Conservation (phyloP, 2,113 vertebrate species). For the Gila orcuttii region DNA sequence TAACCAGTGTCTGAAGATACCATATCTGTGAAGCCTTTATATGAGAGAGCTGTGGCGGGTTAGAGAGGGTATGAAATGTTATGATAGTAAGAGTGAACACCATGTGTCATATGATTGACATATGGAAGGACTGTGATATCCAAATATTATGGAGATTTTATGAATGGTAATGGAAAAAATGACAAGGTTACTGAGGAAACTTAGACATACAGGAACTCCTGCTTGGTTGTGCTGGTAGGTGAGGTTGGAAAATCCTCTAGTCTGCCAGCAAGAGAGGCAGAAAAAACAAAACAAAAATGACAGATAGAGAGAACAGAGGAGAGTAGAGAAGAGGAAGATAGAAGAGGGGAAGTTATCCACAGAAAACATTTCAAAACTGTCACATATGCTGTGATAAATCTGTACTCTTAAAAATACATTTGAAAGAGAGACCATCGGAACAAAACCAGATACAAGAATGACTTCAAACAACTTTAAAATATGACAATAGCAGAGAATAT, state of each 20-base stretch:
- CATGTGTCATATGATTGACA: background rate
- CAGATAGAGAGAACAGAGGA: slow-evolving; percentile 14
- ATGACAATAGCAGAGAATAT: background rate
- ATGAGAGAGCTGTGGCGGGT: background rate
- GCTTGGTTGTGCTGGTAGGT: slow-evolving; percentile 99
- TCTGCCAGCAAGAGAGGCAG: slow-evolving; percentile 75
- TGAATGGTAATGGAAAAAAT: slow-evolving; percentile 16
- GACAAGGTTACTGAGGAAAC: slow-evolving; percentile 61
- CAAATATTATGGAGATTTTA: slow-evolving; percentile 50
- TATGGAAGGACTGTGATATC: slow-evolving; percentile 14
- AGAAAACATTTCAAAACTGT: background rate
- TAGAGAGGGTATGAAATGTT: background rate
- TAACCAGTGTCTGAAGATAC: background rate
- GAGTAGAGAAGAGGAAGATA: slow-evolving; percentile 1
- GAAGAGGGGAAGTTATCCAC: background rate
- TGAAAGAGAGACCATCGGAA: background rate
- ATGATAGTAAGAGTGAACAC: background rate
- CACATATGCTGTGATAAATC: background rate
- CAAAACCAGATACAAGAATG: background rate
- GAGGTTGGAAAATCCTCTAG: slow-evolving; percentile 99
- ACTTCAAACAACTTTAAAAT: background rate
- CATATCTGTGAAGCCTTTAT: background rate
- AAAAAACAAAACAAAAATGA: slow-evolving; percentile 40
- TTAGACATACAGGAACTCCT: slow-evolving; percentile 98
- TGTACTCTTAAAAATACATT: background rate